Evolutionary conservation across 2,113 vertebrate genomes (phyloP).

Genomic region (Canis aureus): DNA sequence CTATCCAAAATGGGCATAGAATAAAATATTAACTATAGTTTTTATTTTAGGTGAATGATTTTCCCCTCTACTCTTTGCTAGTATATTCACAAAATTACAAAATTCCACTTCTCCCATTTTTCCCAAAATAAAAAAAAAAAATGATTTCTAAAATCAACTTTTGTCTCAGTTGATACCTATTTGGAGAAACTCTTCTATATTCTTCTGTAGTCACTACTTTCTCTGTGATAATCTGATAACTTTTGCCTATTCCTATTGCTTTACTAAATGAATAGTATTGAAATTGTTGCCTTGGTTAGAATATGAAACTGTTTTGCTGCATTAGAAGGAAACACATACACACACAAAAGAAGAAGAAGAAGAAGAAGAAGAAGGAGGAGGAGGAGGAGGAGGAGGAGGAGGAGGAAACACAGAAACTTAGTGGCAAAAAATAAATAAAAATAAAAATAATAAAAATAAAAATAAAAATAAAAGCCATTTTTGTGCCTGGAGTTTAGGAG

Average conservation of each 20-base stretch:
- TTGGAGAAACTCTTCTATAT: background rate
- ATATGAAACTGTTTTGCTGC: background rate
- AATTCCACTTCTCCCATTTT: background rate
- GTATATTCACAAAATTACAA: background rate
- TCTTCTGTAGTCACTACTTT: background rate
- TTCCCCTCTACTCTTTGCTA: background rate
- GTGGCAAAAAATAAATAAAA: background rate
- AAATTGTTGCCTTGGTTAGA: background rate
- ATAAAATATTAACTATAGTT: background rate
- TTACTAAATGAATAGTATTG: background rate
- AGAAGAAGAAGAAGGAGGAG: background rate
- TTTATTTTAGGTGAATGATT: background rate
- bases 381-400: background rate
- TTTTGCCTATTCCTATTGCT: background rate
- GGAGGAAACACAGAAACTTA: background rate
- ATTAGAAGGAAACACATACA: background rate
- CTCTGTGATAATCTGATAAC: background rate
- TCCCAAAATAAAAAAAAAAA: background rate
- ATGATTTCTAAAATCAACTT: background rate
- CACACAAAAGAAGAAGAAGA: too few relatives aligned
- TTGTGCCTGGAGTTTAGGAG: background rate
- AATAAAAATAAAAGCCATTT: background rate
- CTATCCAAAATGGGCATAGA: too few relatives aligned
- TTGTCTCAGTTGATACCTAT: background rate
- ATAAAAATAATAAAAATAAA: background rate